A percentile compares a stretch with the other conserved stretches of the same genome.
Conservation (phyloP, 2,113 vertebrate genomes). For the Pipa parva region DNA sequence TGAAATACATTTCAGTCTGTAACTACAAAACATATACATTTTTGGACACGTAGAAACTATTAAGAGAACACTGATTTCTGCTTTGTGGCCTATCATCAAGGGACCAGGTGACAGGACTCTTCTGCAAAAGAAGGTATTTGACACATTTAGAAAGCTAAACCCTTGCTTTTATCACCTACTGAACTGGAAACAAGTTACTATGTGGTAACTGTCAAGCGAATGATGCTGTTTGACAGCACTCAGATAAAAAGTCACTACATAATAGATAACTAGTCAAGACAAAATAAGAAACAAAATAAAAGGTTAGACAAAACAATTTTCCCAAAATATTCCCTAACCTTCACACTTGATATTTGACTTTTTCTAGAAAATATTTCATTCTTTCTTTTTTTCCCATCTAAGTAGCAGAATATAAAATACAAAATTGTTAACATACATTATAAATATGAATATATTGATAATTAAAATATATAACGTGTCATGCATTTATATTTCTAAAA, state of each 20-base stretch:
- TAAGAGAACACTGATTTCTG: slow-evolving; percentile 2
- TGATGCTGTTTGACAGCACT: slow-evolving; percentile 39
- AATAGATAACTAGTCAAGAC: slow-evolving; percentile 39
- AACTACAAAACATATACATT: not conserved
- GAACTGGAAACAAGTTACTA: slow-evolving; percentile 44
- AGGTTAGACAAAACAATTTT: slow-evolving; percentile 36
- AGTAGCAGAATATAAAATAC: no score
- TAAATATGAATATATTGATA: no score
- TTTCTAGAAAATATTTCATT: no score
- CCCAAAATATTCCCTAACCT: slow-evolving; percentile 22
- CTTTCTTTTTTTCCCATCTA: no score
- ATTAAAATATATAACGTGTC: no score
- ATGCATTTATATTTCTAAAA: no score
- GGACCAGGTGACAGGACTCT: slow-evolving; percentile 30
- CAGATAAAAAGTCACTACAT: slow-evolving; percentile 38
- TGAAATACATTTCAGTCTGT: not conserved
- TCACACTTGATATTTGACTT: no score
- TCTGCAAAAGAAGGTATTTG: slow-evolving; percentile 32
- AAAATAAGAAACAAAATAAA: slow-evolving; percentile 26
- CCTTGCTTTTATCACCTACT: slow-evolving; percentile 41
- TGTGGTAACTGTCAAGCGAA: slow-evolving; percentile 41
- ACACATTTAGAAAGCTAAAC: slow-evolving; percentile 41
- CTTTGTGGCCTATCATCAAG: not conserved
- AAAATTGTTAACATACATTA: no score
- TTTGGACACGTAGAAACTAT: slow-evolving; percentile 9